Evolutionary conservation across 1,140 invertebrate genomes (phyloP).

Genomic region (Acromyrmex heyeri): DNA sequence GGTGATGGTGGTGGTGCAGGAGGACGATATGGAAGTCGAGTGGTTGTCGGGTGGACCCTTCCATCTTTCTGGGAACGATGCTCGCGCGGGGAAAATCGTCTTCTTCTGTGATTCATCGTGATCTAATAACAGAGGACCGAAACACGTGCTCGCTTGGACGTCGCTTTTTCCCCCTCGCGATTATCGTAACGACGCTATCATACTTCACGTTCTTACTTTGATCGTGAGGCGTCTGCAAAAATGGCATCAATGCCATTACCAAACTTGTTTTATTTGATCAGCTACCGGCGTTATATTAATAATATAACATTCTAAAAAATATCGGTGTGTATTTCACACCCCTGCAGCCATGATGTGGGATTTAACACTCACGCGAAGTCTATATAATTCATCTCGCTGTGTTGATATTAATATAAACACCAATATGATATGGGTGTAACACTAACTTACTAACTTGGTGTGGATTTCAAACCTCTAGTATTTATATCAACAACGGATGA

Average conservation of each 20-base stretch:
- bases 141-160: conserved; percentile 54
- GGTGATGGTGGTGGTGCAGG: conserved; percentile 44
- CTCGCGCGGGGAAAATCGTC: conserved; percentile 36
- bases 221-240: not conserved
- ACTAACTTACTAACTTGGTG: too few relatives aligned
- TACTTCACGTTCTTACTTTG: not conserved
- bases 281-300: not conserved
- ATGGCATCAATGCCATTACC: not conserved
- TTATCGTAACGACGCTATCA: conserved; percentile 39
- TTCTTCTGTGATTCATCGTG: conserved; percentile 73
- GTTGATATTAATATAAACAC: too few relatives aligned
- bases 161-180: conserved; percentile 8
- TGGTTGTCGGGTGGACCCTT: conserved; percentile 60
- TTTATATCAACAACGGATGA: too few relatives aligned
- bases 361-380: too few relatives aligned
- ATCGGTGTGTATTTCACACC: too few relatives aligned
- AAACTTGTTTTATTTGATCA: not conserved
- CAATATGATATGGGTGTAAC: too few relatives aligned
- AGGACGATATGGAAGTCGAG: conserved; percentile 30
- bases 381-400: too few relatives aligned
- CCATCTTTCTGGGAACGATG: conserved; percentile 56
- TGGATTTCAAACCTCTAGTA: too few relatives aligned
- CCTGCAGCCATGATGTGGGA: too few relatives aligned
- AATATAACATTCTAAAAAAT: not conserved
- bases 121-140: conserved; percentile 73